A percentile compares a stretch with the other conserved stretches of the same genome.
Evolutionary conservation across 2,797 vertebrate genomes (phyloP).

Genomic region (Sorex maritimensis): DNA sequence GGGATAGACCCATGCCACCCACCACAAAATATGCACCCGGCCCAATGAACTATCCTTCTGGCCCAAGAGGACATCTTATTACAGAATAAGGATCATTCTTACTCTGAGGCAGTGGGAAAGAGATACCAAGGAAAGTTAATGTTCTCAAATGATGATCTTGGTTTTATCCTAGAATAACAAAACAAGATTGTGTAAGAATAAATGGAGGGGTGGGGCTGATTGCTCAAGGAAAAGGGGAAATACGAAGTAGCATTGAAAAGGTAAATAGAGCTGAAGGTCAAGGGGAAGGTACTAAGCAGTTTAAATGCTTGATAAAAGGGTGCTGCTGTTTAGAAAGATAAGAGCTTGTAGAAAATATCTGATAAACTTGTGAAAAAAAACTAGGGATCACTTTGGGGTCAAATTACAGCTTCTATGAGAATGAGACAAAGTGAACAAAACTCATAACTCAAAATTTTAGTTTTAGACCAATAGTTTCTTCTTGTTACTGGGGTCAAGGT

Average conservation of each 20-base stretch:
- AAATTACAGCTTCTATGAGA: background rate
- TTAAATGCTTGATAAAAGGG: constrained; percentile 21
- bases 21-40: background rate
- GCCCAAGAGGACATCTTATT: background rate
- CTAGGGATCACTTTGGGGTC: background rate
- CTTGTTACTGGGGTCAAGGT: constrained; percentile 19
- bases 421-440: background rate
- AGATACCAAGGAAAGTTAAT: background rate
- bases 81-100: background rate
- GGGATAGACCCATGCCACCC: no score
- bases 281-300: background rate
- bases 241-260: background rate
- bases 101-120: background rate
- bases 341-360: constrained; percentile 50
- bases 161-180: constrained; percentile 23
- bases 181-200: background rate
- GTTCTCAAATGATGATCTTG: background rate
- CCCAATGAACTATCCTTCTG: no score
- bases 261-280: constrained; percentile 32
- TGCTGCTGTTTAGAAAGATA: constrained; percentile 20
- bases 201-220: background rate
- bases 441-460: background rate
- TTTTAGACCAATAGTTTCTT: background rate
- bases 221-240: constrained; percentile 53
- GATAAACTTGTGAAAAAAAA: constrained; percentile 20